Evolutionary conservation across 2,113 vertebrate genomes (phyloP), one percentile per base, ranked within the genome.

Genomic region (Tachuris rubrigastra): DNA sequence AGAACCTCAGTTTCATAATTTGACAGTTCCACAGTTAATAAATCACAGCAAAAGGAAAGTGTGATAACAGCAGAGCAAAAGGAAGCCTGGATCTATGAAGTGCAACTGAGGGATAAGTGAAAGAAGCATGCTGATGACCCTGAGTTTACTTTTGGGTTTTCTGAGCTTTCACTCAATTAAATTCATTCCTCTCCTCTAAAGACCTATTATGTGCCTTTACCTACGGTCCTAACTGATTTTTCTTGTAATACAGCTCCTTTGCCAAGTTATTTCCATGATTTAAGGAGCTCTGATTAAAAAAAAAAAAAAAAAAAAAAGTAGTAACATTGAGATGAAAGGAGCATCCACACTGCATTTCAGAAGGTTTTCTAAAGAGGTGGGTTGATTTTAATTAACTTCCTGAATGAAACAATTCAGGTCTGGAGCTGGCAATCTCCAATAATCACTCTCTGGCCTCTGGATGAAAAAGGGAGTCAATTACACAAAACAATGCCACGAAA

Each of bases 11-110:
- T 93, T 95, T 96, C 91, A 67, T 95, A 83, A 92, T 97, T 93
- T 88, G 96, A 97, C 96, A 95, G 78, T 86, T 96, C 96, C 96
- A 95, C 96, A 97, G 97, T 96, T 97, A 95, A 98, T 97, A 97
- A 97, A 97, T 97, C 97, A 97, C 87, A 92, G 90, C 81, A 62
- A 89, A 95, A 69, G 78, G 94, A 91, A 95, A 92, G 91, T 85
- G 91, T 93, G 83, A 90, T 91, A 97, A 97, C 87, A 96, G 91
- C 96, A 85, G 88, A 92, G 78, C 87, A 94, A 91, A 96, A 92
- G 92, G 86, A 94, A 81, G 76, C 79, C 83, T 90, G 65, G 94
- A 97, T 95, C 94, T 90, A 77, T 97, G 90, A 90, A 86, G 93
- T 97, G 96, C 83, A 79, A 69, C 90, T 86, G 81, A 97, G 91